Evolutionary conservation across 2,888 invertebrate species (phyloP).

Genomic region (Cataglyphis altisquamis): DNA sequence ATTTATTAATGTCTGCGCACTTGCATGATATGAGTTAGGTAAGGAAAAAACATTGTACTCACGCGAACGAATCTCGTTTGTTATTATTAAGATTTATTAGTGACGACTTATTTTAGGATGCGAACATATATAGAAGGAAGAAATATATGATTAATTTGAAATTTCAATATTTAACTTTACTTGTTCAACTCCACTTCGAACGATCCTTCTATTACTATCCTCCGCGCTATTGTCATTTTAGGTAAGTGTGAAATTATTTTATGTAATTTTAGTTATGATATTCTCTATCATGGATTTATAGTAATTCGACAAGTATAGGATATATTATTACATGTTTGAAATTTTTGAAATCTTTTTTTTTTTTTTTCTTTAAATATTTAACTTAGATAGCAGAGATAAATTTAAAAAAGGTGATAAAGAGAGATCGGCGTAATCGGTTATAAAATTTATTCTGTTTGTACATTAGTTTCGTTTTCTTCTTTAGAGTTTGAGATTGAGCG

Average conservation of each 20-base stretch:
- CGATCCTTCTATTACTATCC: background rate
- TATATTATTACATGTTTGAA: background rate
- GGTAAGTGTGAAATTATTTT: slow-evolving; percentile 19
- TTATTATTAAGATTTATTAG: slow-evolving; percentile 51
- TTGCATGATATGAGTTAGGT: slow-evolving; percentile 33
- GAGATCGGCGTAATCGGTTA: background rate
- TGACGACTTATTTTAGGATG: background rate
- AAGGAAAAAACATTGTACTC: slow-evolving; percentile 54
- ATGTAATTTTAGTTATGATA: background rate
- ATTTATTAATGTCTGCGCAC: slow-evolving; percentile 61
- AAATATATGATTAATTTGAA: slow-evolving; percentile 35
- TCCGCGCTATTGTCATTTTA: background rate
- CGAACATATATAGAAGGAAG: slow-evolving; percentile 9
- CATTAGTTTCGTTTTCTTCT: background rate
- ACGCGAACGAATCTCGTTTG: slow-evolving; percentile 60
- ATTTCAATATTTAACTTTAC: slow-evolving; percentile 14
- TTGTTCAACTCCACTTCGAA: background rate
- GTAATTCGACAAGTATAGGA: background rate
- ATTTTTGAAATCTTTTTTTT: slow-evolving; percentile 8
- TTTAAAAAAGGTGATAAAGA: background rate
- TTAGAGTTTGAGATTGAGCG: background rate
- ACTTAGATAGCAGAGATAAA: background rate
- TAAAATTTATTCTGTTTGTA: slow-evolving; percentile 25
- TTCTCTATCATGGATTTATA: background rate
- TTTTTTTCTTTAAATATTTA: background rate